Base-by-base conservation (phyloP, 2,797 vertebrate genomes). In the Halcyon chelicuti region DNA sequence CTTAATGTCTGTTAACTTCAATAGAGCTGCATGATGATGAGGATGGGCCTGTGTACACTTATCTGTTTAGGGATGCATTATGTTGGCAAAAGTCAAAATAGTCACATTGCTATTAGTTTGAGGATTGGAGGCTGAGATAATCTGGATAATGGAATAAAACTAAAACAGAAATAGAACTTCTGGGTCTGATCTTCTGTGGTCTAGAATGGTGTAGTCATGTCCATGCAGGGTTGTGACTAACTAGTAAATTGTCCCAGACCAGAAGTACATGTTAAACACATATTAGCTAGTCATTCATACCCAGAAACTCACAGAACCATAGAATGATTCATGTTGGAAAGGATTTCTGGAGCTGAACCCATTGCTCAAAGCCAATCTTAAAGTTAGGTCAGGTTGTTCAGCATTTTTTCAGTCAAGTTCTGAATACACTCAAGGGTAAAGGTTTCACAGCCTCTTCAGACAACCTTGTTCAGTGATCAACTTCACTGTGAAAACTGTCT, bases 11-110 rank as follows among this genome's bases (percentile, higher is more conserved):
- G 20, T 63, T 79, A 37, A 47, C 13, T 70, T 94, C 63, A 73
- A 5, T 11, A 42, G 13, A 42, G 12, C 5, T 82, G 4, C 9
- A n/a, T 57, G 44, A 33, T 52, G 26, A 23, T 9, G 14, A 6
- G 8, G 5, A 5, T 51, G 0, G 0, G 14, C 7, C 21, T 61
- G 5, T 25, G 7, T 76, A 39, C 2, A 4, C 9, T 37, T 73
- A 44, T 39, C 55, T 65, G 21, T 65, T 89, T 33, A 66, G 35
- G 76, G 28, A 5, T 74, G 9, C 26, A 31, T 20, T 29, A 52
- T n/a, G 1, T 19, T 66, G 35, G 21, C 9, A 63, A 67, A 82
- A 82, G 35, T 33, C 12, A 85, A 70, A 85, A 51, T 66, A 4
- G 26, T 44, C 9, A 61, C 20, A 11, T 54, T 84, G 57, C 80